A percentile compares a stretch with the other conserved stretches of the same genome.
Conservation (phyloP, 2,113 vertebrate genomes). For the Myxocyprinus asiaticus region DNA sequence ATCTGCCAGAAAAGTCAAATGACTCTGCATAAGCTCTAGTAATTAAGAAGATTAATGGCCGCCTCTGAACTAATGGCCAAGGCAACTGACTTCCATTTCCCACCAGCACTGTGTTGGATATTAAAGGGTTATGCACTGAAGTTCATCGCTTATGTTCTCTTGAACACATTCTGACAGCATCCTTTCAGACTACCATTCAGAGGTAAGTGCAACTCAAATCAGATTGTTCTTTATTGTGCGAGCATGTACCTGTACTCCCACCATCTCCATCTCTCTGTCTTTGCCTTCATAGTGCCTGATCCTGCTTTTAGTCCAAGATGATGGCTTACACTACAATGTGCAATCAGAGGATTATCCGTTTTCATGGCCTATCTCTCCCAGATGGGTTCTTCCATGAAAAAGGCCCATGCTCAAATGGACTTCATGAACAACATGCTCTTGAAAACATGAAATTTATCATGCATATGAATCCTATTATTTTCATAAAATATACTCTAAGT, state of each 20-base stretch:
- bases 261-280: conserved; percentile 22
- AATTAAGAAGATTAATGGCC: conserved; percentile 33
- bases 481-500: background rate
- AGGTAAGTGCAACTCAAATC: conserved; percentile 64
- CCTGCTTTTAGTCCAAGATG: conserved; percentile 59
- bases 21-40: conserved; percentile 17
- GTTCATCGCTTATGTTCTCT: conserved; percentile 63
- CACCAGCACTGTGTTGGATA: conserved; percentile 1
- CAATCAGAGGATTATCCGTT: conserved; percentile 71
- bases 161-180: conserved; percentile 63
- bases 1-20: conserved; percentile 31
- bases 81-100: conserved; percentile 29
- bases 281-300: conserved; percentile 61
- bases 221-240: conserved; percentile 55
- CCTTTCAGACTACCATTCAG: conserved; percentile 62
- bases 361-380: conserved; percentile 70
- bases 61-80: conserved; percentile 27
- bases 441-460: background rate
- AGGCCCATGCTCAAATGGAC: conserved; percentile 49
- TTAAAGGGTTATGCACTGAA: conserved; percentile 49
- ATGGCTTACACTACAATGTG: conserved; percentile 72
- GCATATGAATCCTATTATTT: background rate
- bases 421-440: conserved; percentile 26
- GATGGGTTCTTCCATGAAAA: conserved; percentile 65
- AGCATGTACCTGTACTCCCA: conserved; percentile 29